A percentile compares a stretch with the other conserved stretches of the same genome.
Evolutionary conservation across 2,797 vertebrate species (phyloP).

Genomic region (Huso huso): DNA sequence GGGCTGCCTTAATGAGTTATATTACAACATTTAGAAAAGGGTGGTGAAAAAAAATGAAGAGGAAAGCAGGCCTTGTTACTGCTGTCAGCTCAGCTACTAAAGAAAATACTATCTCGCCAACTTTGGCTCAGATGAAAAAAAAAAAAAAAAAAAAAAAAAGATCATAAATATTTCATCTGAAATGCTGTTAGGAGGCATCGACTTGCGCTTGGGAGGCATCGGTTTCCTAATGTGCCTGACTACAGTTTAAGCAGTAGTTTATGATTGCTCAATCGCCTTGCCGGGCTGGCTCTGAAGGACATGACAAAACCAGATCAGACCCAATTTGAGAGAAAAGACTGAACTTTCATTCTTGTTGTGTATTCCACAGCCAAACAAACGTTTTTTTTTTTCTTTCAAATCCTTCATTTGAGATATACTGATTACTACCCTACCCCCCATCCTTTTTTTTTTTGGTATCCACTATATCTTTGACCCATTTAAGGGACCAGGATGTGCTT

Average conservation of each 20-base stretch:
- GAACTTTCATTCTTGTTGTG: too few relatives aligned
- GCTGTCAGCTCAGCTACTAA: slow-evolving; percentile 16
- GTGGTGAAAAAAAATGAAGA: slow-evolving; percentile 4
- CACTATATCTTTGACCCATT: slow-evolving; percentile 9
- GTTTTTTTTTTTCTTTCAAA: too few relatives aligned
- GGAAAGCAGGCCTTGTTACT: slow-evolving; percentile 27
- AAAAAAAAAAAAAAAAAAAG: slow-evolving; percentile 11
- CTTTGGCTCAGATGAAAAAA: slow-evolving; percentile 28
- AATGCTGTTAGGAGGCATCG: slow-evolving; percentile 24
- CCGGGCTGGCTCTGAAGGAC: slow-evolving; percentile 6
- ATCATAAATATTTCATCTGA: slow-evolving; percentile 42
- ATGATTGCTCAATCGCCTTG: background rate
- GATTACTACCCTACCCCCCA: too few relatives aligned
- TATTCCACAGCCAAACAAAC: too few relatives aligned
- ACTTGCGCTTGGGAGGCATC: slow-evolving; percentile 37
- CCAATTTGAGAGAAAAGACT: too few relatives aligned
- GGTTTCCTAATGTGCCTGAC: slow-evolving; percentile 26
- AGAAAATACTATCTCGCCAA: slow-evolving; percentile 37
- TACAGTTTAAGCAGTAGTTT: slow-evolving; percentile 14
- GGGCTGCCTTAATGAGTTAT: slow-evolving; percentile 63
- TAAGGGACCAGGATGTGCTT: background rate
- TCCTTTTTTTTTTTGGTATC: background rate
- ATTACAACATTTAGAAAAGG: slow-evolving; percentile 46
- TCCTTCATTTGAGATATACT: too few relatives aligned
- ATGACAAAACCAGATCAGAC: slow-evolving; percentile 11